Evolutionary conservation across 2,888 invertebrate species (phyloP).

Genomic region (Noctua comes): DNA sequence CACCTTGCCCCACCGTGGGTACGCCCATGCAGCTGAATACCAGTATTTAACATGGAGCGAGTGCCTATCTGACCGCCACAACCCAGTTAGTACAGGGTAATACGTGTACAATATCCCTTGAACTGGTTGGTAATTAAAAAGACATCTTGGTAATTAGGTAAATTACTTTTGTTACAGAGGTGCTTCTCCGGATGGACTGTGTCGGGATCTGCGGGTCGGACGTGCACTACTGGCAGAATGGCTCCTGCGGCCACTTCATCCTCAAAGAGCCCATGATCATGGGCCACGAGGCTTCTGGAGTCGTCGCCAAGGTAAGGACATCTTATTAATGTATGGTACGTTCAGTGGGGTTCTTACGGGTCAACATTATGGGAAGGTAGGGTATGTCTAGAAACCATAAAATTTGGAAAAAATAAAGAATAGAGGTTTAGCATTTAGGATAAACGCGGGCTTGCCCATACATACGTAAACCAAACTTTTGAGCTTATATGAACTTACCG

Average conservation of each 20-base stretch:
- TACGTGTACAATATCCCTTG: background rate
- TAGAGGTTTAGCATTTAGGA: background rate
- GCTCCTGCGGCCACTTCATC: constrained; percentile 96
- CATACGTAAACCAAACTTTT: background rate
- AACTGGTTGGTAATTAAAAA: background rate
- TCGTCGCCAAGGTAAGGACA: constrained; percentile 92
- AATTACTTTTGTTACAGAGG: constrained; percentile 91
- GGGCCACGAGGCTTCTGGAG: constrained; percentile 97
- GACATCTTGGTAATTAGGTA: background rate
- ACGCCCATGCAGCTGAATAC: too few relatives aligned
- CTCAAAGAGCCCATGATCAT: constrained; percentile 97
- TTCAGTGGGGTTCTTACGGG: background rate
- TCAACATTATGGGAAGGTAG: background rate
- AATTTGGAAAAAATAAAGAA: background rate
- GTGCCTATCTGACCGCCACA: background rate
- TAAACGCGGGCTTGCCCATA: background rate
- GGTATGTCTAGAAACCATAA: background rate
- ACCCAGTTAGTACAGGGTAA: background rate
- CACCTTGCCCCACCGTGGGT: too few relatives aligned
- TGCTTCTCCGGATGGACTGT: constrained; percentile 95
- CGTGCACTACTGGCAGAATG: constrained; percentile 97
- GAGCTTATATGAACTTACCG: background rate
- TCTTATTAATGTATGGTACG: too few relatives aligned
- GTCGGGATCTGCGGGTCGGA: constrained; percentile 99
- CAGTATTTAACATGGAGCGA: background rate